A percentile compares a stretch with the other conserved stretches of the same genome.
Evolutionary conservation across 1,140 invertebrate species (phyloP).

Genomic region (Pogonomyrmex barbatus): DNA sequence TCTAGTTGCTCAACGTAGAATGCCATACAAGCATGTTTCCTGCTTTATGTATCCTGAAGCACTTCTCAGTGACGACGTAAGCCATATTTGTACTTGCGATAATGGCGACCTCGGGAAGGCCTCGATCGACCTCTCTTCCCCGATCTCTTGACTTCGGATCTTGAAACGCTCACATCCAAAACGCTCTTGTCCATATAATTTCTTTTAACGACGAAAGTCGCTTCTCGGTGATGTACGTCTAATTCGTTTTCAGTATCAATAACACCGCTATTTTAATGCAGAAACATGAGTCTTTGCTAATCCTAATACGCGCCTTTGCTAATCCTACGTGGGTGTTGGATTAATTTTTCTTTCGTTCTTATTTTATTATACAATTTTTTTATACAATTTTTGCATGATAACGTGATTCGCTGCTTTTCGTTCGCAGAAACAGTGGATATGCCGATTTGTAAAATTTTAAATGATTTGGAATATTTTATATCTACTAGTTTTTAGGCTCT

Average conservation of each 20-base stretch:
- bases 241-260: neutral
- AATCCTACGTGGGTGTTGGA: neutral
- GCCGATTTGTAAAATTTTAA: neutral
- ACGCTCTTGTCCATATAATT: neutral
- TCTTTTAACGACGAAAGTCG: neutral
- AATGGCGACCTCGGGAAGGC: constrained; percentile 56
- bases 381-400: neutral
- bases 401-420: neutral
- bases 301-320: no score
- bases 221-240: neutral
- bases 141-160: constrained; percentile 23
- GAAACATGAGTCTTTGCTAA: neutral
- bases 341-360: neutral
- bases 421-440: neutral
- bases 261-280: neutral
- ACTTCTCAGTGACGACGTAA: constrained; percentile 49
- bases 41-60: constrained; percentile 37
- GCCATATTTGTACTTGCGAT: constrained; percentile 61
- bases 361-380: neutral
- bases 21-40: neutral
- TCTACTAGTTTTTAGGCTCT: neutral
- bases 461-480: neutral
- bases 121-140: constrained; percentile 47
- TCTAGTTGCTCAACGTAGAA: constrained; percentile 27
- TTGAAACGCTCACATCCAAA: neutral